Evolutionary conservation across 2,113 vertebrate species (phyloP).

Genomic region (Candoia aspera): DNA sequence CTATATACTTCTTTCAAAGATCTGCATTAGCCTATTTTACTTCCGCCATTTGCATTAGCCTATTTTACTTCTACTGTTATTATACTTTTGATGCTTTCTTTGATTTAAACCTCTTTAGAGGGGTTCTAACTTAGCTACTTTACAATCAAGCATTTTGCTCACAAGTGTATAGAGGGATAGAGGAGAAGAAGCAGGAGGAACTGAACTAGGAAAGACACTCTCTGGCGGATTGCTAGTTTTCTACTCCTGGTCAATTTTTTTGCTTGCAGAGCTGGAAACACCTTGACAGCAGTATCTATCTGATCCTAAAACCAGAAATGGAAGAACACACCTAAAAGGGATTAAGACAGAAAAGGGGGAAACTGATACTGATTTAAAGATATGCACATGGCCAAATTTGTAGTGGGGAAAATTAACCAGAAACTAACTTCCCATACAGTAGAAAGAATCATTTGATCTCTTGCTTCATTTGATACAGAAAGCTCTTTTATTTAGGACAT

Average conservation of each 20-base stretch:
- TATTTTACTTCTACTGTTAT: background rate
- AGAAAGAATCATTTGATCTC: background rate
- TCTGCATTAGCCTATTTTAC: background rate
- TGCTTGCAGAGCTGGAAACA: slow-evolving; percentile 81
- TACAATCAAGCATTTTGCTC: slow-evolving; percentile 39
- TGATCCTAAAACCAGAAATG: slow-evolving; percentile 71
- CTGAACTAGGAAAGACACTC: slow-evolving; percentile 29
- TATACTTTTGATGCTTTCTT: slow-evolving; percentile 80
- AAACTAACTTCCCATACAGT: background rate
- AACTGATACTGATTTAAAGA: background rate
- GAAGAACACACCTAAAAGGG: slow-evolving; percentile 37
- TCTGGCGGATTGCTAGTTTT: slow-evolving; percentile 75
- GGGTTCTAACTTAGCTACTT: slow-evolving; percentile 71
- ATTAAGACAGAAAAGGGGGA: slow-evolving; percentile 8
- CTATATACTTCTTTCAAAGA: slow-evolving; percentile 15
- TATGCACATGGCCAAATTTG: background rate
- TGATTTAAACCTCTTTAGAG: slow-evolving; percentile 74
- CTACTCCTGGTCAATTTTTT: slow-evolving; percentile 82
- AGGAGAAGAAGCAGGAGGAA: slow-evolving; percentile 36
- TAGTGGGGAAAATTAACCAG: background rate
- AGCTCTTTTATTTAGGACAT: background rate
- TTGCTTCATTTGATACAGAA: background rate
- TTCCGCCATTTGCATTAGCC: slow-evolving; percentile 8
- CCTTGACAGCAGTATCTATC: slow-evolving; percentile 80
- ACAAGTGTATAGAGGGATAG: slow-evolving; percentile 36